Evolutionary conservation across 2,888 invertebrate species (phyloP).

Genomic region (Onchidella celtica): DNA sequence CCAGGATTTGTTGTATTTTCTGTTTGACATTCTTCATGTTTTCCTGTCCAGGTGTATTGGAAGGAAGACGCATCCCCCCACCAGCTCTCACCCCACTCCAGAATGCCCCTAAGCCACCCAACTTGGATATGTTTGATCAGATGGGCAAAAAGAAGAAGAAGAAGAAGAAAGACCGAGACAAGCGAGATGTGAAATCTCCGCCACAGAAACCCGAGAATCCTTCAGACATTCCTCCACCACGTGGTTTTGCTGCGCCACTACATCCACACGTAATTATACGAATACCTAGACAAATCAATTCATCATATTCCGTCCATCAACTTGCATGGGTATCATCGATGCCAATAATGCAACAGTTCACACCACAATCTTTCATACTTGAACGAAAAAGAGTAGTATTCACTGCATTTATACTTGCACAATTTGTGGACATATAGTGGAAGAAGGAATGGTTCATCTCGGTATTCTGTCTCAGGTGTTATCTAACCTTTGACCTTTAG

Average conservation of each 20-base stretch:
- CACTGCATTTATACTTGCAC: too few species aligned
- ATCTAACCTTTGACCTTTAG: too few species aligned
- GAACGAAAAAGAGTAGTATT: too few species aligned
- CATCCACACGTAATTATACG: conserved; percentile 70
- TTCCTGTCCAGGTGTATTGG: conserved; percentile 66
- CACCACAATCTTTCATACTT: too few species aligned
- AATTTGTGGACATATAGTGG: too few species aligned
- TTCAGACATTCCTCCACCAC: conserved; percentile 65
- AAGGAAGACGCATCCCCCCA: conserved; percentile 71
- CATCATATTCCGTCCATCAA: too few species aligned
- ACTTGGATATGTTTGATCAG: conserved; percentile 55
- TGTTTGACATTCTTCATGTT: too few species aligned
- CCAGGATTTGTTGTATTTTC: too few species aligned
- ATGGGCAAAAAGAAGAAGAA: conserved; percentile 64
- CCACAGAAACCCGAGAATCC: conserved; percentile 59
- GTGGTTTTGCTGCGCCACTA: conserved; percentile 72
- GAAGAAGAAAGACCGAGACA: conserved; percentile 54
- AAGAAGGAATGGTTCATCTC: too few species aligned
- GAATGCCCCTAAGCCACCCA: conserved; percentile 72
- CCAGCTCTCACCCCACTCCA: conserved; percentile 73
- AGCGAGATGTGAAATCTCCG: conserved; percentile 49
- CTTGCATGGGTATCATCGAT: too few species aligned
- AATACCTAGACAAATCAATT: too few species aligned
- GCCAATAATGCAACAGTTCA: too few species aligned
- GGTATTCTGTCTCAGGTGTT: neutral